Evolutionary conservation across 2,888 invertebrate species (phyloP), one percentile per base, ranked within the genome.

Genomic region (Villa cingulata): DNA sequence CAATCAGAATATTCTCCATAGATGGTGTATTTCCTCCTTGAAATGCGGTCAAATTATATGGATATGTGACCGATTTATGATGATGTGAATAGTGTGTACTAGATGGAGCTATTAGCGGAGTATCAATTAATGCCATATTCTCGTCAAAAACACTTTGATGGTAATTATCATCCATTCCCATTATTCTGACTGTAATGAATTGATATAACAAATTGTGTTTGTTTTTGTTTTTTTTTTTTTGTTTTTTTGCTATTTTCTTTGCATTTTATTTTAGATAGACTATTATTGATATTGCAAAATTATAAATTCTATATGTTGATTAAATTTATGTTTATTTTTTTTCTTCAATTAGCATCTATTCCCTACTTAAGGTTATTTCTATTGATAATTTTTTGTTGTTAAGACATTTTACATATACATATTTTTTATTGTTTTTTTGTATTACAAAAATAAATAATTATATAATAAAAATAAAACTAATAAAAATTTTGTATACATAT

Each of bases 141-240:
- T 70, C 68, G 57, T 68, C 68, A 58, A 66, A 66, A 57, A 69
- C 62, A 58, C 62, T 64, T 60, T 66, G 67, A 62, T 68, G 70
- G 58, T 66, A 63, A 59, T 59, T 67, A 55, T 69, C 70, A 64
- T 69, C 70, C 68, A 69, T 66, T 61, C 70, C 70, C 68, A 69
- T 68, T 57, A 68, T 60, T 64, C 69, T 66, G 61, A 70, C 68
- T 69, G 70, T 56, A 67, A 66, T 32, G 12, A 32, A 32, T 23
- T 23, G 4, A 6, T 23, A n/a, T 27, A 10, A 27, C 10, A 27
- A 27, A 27, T 32, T 29, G 6, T 32, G 29, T 32, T 32, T 32
- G 29, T 12, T 32, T 32, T 32, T 32, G 29, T 7, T 4, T 32
- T 32, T 32, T 12, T 32, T 32, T 32, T 32, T 32, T 32, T 32